A percentile compares a stretch with the other conserved stretches of the same genome.
Conservation (phyloP, 2,888 invertebrate species). For the Epistrophe eligans region DNA sequence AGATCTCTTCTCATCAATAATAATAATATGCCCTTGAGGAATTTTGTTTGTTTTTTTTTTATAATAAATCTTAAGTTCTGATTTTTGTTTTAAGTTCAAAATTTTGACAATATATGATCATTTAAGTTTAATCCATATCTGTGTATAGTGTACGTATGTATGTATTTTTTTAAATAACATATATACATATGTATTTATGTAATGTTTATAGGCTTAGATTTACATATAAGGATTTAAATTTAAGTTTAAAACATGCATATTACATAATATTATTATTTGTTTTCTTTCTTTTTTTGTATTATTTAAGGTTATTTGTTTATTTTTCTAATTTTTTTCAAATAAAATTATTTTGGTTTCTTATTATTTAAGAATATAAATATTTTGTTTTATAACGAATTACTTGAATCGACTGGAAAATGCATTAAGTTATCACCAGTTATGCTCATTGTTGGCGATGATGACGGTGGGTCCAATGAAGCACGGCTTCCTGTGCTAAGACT, state of each 20-base stretch:
- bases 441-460: conserved; percentile 89
- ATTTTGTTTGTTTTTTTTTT: background rate
- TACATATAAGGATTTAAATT: conserved; percentile 8
- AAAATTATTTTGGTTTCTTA: conserved; percentile 33
- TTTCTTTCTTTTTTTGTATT: background rate
- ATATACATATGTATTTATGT: background rate
- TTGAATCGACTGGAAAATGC: conserved; percentile 92
- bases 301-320: background rate
- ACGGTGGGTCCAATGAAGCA: conserved; percentile 89
- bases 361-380: conserved; percentile 28
- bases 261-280: background rate
- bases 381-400: conserved; percentile 85
- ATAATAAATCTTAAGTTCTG: background rate
- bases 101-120: background rate
- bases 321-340: conserved; percentile 27
- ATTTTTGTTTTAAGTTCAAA: conserved; percentile 7
- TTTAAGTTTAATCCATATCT: background rate
- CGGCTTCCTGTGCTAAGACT: conserved; percentile 93
- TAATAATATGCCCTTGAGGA: conserved; percentile 19
- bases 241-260: conserved; percentile 57
- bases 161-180: background rate
- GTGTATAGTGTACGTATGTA: background rate
- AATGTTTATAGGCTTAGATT: conserved; percentile 7
- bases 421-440: conserved; percentile 90
- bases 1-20: background rate